Percentiles rank a stretch among this genome's conserved stretches.
These are phyloP conservation scores for Dioctria linearis DNA, from an alignment of 2,888 invertebrate genomes.

Conservation along the genomic window DNA sequence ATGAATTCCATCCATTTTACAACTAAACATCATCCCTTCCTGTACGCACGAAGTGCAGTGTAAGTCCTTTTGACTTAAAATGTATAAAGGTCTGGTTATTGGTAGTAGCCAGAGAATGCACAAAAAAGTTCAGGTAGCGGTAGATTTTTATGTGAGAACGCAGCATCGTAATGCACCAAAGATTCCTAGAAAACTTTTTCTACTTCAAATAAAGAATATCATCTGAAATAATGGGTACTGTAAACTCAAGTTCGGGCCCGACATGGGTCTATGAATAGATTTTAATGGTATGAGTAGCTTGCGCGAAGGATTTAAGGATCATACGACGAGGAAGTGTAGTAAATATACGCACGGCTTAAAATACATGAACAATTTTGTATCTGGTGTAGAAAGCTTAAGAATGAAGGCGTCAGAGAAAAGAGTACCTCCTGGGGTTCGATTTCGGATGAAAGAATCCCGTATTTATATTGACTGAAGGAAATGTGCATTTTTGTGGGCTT, in stretches of 20 bases:
- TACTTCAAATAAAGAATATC: neutral
- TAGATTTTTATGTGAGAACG: constrained; percentile 16
- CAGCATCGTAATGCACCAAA: constrained; percentile 21
- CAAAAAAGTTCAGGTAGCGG: constrained; percentile 48
- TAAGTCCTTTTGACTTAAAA: constrained; percentile 46
- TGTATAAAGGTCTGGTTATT: neutral
- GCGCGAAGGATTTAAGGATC: constrained; percentile 18
- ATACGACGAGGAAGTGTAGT: neutral
- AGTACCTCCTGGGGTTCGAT: neutral
- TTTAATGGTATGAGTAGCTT: constrained; percentile 29
- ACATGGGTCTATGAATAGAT: constrained; percentile 37
- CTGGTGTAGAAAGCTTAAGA: constrained; percentile 19
- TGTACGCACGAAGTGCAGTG: constrained; percentile 1
- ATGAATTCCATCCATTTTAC: neutral
- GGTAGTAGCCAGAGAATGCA: constrained; percentile 22
- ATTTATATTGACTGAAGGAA: neutral
- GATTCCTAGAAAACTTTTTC: constrained; percentile 43
- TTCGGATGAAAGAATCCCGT: neutral
- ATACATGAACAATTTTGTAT: neutral
- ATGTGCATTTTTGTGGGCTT: neutral
- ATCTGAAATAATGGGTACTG: constrained; percentile 3
- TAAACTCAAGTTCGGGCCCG: constrained; percentile 15
- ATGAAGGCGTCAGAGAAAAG: constrained; percentile 5
- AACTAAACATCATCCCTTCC: constrained; percentile 34
- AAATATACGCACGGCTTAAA: no score